phyloP scores from a whole-genome alignment of 2,888 invertebrate species.

The Agrochola lychnidis region DNA sequence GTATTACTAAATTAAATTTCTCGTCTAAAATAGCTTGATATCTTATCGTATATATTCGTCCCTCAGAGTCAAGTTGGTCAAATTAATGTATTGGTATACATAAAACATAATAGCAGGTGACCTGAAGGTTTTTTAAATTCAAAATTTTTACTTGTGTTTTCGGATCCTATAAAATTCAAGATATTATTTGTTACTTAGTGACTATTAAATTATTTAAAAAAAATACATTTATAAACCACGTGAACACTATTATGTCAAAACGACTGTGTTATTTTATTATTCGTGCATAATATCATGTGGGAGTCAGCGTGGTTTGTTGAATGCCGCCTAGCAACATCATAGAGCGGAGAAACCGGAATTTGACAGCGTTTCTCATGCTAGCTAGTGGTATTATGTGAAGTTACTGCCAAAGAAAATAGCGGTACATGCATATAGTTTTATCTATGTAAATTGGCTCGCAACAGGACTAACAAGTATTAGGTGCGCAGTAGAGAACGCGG shows the following conservation, averaged over 20 bases:
- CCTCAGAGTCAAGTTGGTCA: constrained; percentile 23
- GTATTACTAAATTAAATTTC: constrained; percentile 19
- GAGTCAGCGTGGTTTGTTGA: constrained; percentile 70
- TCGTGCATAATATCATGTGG: constrained; percentile 70
- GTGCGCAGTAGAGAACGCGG: constrained; percentile 76
- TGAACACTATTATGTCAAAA: constrained; percentile 75
- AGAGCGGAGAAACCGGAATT: constrained; percentile 85
- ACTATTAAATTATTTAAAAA: constrained; percentile 5
- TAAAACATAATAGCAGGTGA: constrained; percentile 65
- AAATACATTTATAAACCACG: constrained; percentile 22
- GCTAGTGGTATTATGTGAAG: constrained; percentile 73
- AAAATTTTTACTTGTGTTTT: constrained; percentile 1
- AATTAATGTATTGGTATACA: constrained; percentile 68
- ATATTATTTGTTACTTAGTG: background rate
- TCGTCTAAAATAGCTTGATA: background rate
- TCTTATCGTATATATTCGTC: constrained; percentile 14
- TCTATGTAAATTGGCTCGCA: constrained; percentile 76
- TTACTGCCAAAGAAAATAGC: constrained; percentile 72
- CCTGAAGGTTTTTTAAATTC: constrained; percentile 21
- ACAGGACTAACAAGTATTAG: constrained; percentile 68
- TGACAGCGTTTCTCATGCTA: constrained; percentile 74
- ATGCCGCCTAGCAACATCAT: constrained; percentile 81
- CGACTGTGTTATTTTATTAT: constrained; percentile 69
- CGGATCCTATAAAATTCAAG: background rate
- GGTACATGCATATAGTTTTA: constrained; percentile 73